phyloP scores from a whole-genome alignment of 1,140 invertebrate species.

The Anadara kagoshimensis region DNA sequence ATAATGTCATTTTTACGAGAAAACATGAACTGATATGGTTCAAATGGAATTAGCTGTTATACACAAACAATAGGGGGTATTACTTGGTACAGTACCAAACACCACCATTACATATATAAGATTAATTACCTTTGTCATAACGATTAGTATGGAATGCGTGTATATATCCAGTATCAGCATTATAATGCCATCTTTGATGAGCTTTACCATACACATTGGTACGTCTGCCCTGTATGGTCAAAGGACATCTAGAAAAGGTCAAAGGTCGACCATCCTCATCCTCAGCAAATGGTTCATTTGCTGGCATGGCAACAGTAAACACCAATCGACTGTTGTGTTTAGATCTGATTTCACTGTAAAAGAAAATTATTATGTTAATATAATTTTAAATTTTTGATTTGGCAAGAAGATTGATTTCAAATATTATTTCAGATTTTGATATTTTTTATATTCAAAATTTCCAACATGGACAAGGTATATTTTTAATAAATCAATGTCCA shows the following conservation, averaged over 20 bases:
- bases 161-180: slow-evolving; percentile 69
- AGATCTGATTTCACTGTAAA: slow-evolving; percentile 63
- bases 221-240: slow-evolving; percentile 63
- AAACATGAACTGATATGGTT: no score
- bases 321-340: slow-evolving; percentile 57
- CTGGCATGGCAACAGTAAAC: slow-evolving; percentile 66
- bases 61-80: no score
- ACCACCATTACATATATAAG: no score
- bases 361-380: slow-evolving; percentile 9
- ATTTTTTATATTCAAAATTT: no score
- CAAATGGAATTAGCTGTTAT: no score
- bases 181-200: slow-evolving; percentile 70
- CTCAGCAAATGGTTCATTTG: slow-evolving; percentile 46
- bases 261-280: slow-evolving; percentile 58
- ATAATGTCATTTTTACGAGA: no score
- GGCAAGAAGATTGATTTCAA: no score
- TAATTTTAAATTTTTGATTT: no score
- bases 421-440: no score
- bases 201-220: slow-evolving; percentile 67
- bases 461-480: no score
- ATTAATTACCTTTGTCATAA: slow-evolving; percentile 63
- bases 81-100: no score
- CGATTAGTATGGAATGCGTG: slow-evolving; percentile 67
- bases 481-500: no score
- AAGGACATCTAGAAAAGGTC: slow-evolving; percentile 62